Conservation (phyloP, 2,113 vertebrate genomes). For the Odontesthes bonariensis region DNA sequence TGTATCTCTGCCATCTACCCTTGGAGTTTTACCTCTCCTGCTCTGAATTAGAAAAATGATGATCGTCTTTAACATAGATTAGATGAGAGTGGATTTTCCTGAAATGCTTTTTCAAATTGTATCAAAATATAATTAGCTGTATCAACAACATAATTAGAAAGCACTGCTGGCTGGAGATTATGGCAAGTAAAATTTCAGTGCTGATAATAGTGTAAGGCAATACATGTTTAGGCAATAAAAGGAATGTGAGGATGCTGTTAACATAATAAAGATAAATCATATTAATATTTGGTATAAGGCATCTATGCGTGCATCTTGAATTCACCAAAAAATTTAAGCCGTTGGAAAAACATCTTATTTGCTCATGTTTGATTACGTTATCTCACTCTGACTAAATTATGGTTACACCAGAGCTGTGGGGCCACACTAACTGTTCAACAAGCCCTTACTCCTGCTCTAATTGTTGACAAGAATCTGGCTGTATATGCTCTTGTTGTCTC, state of each 20-base stretch:
- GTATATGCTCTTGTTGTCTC: neutral
- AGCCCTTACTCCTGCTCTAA: neutral
- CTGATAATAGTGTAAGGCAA: neutral
- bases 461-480: neutral
- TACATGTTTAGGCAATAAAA: neutral
- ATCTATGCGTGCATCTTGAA: too few relatives aligned
- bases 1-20: neutral
- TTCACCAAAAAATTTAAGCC: too few relatives aligned
- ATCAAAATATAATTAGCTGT: slow-evolving; percentile 30
- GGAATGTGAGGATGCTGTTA: neutral
- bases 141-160: slow-evolving; percentile 24
- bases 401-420: neutral
- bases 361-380: neutral
- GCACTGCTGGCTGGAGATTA: neutral
- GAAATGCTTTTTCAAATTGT: slow-evolving; percentile 7
- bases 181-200: slow-evolving; percentile 5
- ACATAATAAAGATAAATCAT: neutral
- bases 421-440: neutral
- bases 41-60: slow-evolving; percentile 26
- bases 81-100: neutral
- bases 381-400: neutral
- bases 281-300: neutral
- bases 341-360: neutral
- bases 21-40: slow-evolving; percentile 11
- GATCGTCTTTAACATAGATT: slow-evolving; percentile 11